Conservation (phyloP, 2,888 invertebrate genomes). For the Agrochola macilenta region DNA sequence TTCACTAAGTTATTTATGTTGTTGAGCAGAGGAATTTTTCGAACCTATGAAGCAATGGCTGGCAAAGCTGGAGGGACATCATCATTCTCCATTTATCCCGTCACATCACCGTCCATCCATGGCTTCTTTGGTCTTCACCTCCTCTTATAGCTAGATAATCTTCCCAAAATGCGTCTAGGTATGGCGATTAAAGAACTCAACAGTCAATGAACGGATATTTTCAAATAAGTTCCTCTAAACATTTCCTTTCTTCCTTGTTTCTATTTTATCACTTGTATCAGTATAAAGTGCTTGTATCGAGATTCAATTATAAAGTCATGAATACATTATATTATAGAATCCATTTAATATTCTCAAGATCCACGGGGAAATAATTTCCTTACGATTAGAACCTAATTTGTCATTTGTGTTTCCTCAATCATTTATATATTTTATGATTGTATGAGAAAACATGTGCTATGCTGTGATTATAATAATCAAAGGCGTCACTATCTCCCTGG, state of each 20-base stretch:
- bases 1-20: background rate
- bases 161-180: background rate
- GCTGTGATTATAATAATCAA: conserved; percentile 1
- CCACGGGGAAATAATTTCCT: conserved; percentile 56
- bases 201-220: conserved; percentile 5
- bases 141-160: background rate
- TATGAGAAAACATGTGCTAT: conserved; percentile 13
- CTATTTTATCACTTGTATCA: conserved; percentile 12
- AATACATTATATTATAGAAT: conserved; percentile 42
- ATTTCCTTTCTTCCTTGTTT: conserved; percentile 45
- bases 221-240: conserved; percentile 8
- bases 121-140: background rate
- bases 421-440: conserved; percentile 34
- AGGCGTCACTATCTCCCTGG: background rate
- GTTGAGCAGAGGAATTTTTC: background rate
- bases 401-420: conserved; percentile 54
- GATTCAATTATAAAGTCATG: conserved; percentile 31
- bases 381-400: conserved; percentile 46
- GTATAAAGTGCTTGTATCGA: background rate
- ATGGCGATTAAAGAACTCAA: no score
- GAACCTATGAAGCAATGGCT: background rate
- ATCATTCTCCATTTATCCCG: no score
- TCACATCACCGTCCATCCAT: no score
- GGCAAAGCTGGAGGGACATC: no score
- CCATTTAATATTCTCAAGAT: conserved; percentile 59